Evolutionary conservation across 2,888 invertebrate genomes (phyloP).

Genomic region (Elysia crispata): DNA sequence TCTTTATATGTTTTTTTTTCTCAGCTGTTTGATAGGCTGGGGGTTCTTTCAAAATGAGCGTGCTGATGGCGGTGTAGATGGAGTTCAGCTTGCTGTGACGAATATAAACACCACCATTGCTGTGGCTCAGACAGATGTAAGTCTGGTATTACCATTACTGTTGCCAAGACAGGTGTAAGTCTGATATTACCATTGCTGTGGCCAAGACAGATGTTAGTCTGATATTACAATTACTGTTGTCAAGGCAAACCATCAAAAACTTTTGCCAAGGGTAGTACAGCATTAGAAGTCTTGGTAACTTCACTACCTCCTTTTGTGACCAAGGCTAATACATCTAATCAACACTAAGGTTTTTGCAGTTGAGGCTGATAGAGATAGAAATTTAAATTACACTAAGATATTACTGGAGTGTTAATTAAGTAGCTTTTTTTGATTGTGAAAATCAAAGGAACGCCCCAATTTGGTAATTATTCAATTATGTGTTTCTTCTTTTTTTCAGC

Average conservation of each 20-base stretch:
- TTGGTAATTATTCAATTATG: no score
- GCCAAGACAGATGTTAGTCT: constrained; percentile 87
- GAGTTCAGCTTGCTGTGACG: constrained; percentile 86
- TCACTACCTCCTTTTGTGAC: background rate
- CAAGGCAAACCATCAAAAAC: background rate
- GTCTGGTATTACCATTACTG: background rate
- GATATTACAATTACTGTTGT: background rate
- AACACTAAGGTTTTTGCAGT: no score
- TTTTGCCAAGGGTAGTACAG: background rate
- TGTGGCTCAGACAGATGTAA: constrained; percentile 89
- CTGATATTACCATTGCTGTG: constrained; percentile 85
- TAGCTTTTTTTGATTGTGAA: no score
- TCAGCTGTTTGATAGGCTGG: constrained; percentile 88
- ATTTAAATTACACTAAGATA: no score
- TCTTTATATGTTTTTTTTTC: constrained; percentile 43
- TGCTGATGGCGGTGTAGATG: constrained; percentile 90
- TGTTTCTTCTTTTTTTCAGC: constrained; percentile 31
- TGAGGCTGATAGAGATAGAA: no score
- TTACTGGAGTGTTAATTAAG: no score
- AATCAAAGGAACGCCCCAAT: no score
- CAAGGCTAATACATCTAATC: no score
- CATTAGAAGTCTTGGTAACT: background rate
- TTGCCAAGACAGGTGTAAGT: constrained; percentile 84
- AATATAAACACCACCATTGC: constrained; percentile 89
- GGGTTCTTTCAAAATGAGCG: constrained; percentile 97